Evolutionary conservation across 2,797 vertebrate genomes (phyloP), one percentile per base, ranked within the genome.

Genomic region (Sebastes matsubarae): DNA sequence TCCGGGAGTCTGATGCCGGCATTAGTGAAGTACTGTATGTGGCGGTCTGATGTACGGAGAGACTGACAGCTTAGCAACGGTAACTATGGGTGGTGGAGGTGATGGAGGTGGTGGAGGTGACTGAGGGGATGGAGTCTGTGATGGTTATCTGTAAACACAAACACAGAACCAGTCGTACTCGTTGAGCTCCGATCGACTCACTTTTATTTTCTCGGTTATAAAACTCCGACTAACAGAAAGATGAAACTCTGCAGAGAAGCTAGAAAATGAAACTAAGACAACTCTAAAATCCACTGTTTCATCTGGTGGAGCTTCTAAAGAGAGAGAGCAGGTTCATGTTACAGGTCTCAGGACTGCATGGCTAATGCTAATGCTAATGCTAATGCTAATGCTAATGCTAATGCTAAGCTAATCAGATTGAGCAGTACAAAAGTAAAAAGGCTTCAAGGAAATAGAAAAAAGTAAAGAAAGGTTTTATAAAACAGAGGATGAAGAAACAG

Each of bases 351-450:
- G 42, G 65, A 32, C 30, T 46, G 75, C 79, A 38, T 13, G 36
- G 79, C 27, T 29, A 29, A 29, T 5, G 27, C 27, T 27, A 27
- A 27, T 27, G 27, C 73, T 78, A 69, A 80, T 46, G 12, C 25
- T 27, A 27, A 27, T 27, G 27, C 73, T 78, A 69, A 80, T 46
- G 12, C 25, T 36, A 79, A 81, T 25, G 68, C 80, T 85, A 75
- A 80, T 25, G 81, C 72, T 69, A 52, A 30, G 18, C 50, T 81
- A 65, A 54, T 46, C 16, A 68, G 24, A 32, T 34, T 25, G 50
- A 65, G 34, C 34, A 75, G 68, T 90, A 90, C 32, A 92, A 87
- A 90, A 86, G 80, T 87, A 87, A 89, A 82, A 83, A 86, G 68
- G 68, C 46, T 63, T 73, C 32, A 68, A 68, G 70, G 54, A 77